Evolutionary conservation across 2,797 vertebrate species (phyloP).

Genomic region (Podarcis lilfordi): DNA sequence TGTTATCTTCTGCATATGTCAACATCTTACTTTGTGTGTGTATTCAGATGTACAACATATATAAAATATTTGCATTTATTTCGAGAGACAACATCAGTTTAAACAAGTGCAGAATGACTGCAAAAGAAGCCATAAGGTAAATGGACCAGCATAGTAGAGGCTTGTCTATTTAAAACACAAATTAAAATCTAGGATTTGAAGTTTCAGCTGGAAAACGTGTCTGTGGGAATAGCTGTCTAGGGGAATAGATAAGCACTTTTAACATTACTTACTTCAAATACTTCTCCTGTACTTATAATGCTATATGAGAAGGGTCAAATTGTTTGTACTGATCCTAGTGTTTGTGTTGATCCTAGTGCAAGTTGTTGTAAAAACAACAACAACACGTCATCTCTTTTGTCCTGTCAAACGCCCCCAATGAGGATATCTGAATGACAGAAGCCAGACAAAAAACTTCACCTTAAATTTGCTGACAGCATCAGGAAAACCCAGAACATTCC

Average conservation of each 20-base stretch:
- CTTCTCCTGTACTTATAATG: constrained; percentile 40
- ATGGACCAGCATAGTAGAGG: constrained; percentile 42
- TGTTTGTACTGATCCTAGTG: constrained; percentile 32
- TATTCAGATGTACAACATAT: background rate
- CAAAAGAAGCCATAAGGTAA: constrained; percentile 51
- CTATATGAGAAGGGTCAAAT: constrained; percentile 1
- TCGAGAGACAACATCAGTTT: constrained; percentile 50
- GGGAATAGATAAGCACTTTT: background rate
- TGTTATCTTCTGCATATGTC: constrained; percentile 40
- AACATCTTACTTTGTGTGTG: constrained; percentile 50
- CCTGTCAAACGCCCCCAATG: background rate
- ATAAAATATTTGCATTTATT: constrained; percentile 32
- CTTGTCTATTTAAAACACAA: constrained; percentile 42
- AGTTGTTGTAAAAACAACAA: background rate
- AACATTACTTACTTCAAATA: background rate
- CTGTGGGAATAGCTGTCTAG: background rate
- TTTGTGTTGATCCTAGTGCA: constrained; percentile 8
- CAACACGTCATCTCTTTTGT: background rate
- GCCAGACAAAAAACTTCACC: background rate
- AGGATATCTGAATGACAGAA: background rate
- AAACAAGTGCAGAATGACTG: constrained; percentile 59
- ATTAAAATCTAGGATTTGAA: constrained; percentile 52
- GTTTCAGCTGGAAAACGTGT: constrained; percentile 41
- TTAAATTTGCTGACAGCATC: background rate
- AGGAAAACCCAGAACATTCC: background rate